Evolutionary conservation across 2,797 vertebrate species (phyloP), one percentile per base, ranked within the genome.

Genomic region (Tokudaia muenninki): DNA sequence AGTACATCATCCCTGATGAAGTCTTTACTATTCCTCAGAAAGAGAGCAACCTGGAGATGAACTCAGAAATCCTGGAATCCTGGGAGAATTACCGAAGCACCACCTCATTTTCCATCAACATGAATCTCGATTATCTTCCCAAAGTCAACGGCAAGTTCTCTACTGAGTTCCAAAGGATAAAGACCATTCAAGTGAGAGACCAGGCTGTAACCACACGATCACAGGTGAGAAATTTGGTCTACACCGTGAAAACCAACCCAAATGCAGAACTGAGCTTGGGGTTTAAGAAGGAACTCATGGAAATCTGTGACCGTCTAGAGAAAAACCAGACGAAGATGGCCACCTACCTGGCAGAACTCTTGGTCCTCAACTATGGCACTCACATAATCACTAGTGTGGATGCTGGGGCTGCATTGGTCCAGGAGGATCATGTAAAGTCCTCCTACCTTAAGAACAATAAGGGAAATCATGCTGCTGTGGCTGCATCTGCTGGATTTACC

Each of bases 281-380:
- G 57, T 99, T 99, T 96, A 98, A 92, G 96, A 98, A 98, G 87
- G 99, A 99, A 96, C 98, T 98, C 81, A 90, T 98, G 94, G 98
- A 98, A 2, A 99, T 99, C 0, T 99, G 98, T 3, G 98, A 99
- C 31, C 98, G 98, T n/a, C 98, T 99, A 65, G 99, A 99, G 95
- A 99, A 99, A 98, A 99, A 99, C 96, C 99, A 99, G 98, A 99
- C 99, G 0, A 98, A 96, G 44, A 99, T 98, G 67, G 99, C 99
- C 3, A 97, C 98, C 3, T 99, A 99, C 86, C 98, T 99, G 80
- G 99, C 99, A 0, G 99, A 99, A 96, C 98, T 98, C 97, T 98
- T 99, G 98, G 98, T 99, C 59, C 97, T 99, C 91, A 98, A 99
- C 96, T 99, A 99, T 0, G 99, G 99, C 61, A 99, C 99, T 37